Conservation (phyloP, 2,113 vertebrate genomes). For the Plestiodon gilberti region DNA sequence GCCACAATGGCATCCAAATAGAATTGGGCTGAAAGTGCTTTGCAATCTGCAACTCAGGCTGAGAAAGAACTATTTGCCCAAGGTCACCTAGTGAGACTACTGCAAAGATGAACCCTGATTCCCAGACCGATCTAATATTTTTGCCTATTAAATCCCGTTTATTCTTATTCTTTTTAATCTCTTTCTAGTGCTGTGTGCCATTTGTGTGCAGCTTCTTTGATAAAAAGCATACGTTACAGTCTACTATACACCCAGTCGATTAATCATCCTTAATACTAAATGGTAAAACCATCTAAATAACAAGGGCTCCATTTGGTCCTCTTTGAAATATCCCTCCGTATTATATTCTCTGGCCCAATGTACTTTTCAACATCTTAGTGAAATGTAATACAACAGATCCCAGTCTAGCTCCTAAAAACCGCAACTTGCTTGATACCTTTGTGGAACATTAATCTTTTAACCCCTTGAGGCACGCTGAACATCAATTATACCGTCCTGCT, state of each 20-base stretch:
- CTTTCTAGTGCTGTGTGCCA: neutral
- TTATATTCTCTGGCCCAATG: slow-evolving; percentile 8
- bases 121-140: neutral
- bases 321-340: neutral
- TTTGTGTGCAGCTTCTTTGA: neutral
- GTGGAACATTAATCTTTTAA: slow-evolving; percentile 73
- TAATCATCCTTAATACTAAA: slow-evolving; percentile 3
- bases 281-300: slow-evolving; percentile 12
- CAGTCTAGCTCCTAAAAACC: slow-evolving; percentile 46
- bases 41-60: no score
- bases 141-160: neutral
- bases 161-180: neutral
- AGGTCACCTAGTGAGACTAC: neutral
- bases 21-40: no score
- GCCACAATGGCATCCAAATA: no score
- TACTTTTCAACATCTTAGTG: slow-evolving; percentile 48
- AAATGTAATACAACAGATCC: slow-evolving; percentile 39
- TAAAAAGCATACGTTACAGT: slow-evolving; percentile 15
- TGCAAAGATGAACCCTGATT: neutral
- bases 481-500: slow-evolving; percentile 77
- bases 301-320: neutral
- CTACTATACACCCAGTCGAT: slow-evolving; percentile 9
- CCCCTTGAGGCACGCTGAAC: slow-evolving; percentile 80
- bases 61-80: no score
- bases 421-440: slow-evolving; percentile 47